These are phyloP conservation scores for Merluccius polli DNA, from an alignment of 2,797 vertebrate genomes.

Conservation along the genomic window DNA sequence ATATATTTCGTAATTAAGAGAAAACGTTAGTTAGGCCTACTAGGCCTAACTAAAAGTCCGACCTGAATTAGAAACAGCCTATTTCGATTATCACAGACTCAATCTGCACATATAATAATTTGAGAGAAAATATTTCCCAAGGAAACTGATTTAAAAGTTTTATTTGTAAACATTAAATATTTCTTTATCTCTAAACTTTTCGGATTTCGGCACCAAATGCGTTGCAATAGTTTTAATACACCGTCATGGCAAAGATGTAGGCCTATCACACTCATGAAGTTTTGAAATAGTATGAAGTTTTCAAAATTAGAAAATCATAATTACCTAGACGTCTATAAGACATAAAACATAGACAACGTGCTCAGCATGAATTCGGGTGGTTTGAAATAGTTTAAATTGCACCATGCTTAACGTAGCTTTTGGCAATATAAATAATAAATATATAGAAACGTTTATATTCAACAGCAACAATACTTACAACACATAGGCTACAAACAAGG, in stretches of 20 bases:
- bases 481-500: constrained; percentile 98
- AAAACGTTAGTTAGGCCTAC: no score
- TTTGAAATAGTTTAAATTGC: constrained; percentile 89
- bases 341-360: constrained; percentile 85
- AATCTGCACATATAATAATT: constrained; percentile 24
- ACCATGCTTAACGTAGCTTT: constrained; percentile 96
- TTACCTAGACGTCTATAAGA: constrained; percentile 79
- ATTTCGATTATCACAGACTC: neutral
- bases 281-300: constrained; percentile 79
- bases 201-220: constrained; percentile 75
- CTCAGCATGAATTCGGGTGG: constrained; percentile 86
- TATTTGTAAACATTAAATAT: constrained; percentile 99
- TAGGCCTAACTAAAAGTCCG: no score
- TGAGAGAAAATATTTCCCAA: constrained; percentile 62
- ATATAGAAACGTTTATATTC: constrained; percentile 99
- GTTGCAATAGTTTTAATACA: constrained; percentile 81
- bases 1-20: no score
- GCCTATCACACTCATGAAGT: constrained; percentile 73
- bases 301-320: constrained; percentile 78
- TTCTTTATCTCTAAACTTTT: constrained; percentile 92
- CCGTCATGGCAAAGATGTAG: constrained; percentile 78
- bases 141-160: constrained; percentile 76
- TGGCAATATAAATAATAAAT: constrained; percentile 98
- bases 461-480: constrained; percentile 99
- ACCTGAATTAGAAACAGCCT: neutral